Conservation (phyloP, 2,888 invertebrate genomes). For the Scelioninae gen. 1 region DNA sequence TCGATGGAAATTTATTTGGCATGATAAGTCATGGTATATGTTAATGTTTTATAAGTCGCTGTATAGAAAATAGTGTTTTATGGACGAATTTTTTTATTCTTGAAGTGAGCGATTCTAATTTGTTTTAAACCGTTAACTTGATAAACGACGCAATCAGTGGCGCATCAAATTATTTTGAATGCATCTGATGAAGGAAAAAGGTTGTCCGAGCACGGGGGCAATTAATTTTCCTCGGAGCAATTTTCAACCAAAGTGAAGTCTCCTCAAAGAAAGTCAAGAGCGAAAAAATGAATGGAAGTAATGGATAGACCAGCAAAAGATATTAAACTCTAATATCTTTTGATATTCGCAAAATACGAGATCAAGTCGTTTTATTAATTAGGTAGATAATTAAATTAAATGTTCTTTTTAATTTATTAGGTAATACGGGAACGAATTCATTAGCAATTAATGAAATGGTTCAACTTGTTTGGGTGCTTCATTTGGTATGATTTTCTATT, state of each 20-base stretch:
- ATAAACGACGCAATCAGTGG: slow-evolving; percentile 26
- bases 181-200: slow-evolving; percentile 41
- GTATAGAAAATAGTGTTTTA: background rate
- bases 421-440: no score
- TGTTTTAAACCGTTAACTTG: slow-evolving; percentile 43
- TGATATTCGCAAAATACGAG: slow-evolving; percentile 18
- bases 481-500: no score
- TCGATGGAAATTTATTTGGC: background rate
- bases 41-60: slow-evolving; percentile 4
- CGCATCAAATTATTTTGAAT: slow-evolving; percentile 49
- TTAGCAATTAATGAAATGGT: no score
- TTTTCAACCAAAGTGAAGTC: slow-evolving; percentile 38
- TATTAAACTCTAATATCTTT: slow-evolving; percentile 17
- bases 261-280: slow-evolving; percentile 13
- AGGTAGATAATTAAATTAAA: background rate
- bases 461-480: no score
- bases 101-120: slow-evolving; percentile 15
- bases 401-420: no score
- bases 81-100: background rate
- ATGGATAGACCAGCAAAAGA: slow-evolving; percentile 10
- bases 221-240: slow-evolving; percentile 51
- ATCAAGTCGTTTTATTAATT: slow-evolving; percentile 26
- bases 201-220: slow-evolving; percentile 29
- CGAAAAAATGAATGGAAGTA: slow-evolving; percentile 9
- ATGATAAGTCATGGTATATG: background rate